phyloP scores from a whole-genome alignment of 1,140 invertebrate genomes.

The Druon quercuslanigerum region DNA sequence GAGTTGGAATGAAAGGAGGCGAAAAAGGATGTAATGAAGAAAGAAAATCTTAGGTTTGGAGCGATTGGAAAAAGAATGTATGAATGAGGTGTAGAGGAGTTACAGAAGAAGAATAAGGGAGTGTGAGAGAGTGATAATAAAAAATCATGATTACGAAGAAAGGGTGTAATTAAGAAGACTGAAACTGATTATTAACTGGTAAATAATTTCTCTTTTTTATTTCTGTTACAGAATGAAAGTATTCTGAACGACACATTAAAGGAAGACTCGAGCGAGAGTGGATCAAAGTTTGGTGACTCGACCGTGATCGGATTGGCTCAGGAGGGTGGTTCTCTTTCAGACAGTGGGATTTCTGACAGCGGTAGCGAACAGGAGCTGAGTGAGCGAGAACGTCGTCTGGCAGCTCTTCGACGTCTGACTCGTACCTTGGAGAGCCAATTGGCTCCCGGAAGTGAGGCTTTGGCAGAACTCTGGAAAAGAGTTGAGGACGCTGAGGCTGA shows the following conservation, averaged over 20 bases:
- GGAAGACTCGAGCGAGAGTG: constrained; percentile 44
- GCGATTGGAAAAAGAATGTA: too few relatives aligned
- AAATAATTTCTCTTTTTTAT: constrained; percentile 31
- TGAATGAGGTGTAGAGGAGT: too few relatives aligned
- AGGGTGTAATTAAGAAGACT: too few relatives aligned
- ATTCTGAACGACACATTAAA: constrained; percentile 48
- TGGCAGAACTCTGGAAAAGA: constrained; percentile 77
- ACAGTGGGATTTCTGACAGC: constrained; percentile 86
- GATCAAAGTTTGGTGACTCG: constrained; percentile 58
- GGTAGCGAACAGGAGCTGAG: constrained; percentile 85
- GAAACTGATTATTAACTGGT: not conserved
- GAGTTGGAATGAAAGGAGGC: too few relatives aligned
- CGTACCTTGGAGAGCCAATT: constrained; percentile 81
- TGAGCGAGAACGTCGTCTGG: constrained; percentile 83
- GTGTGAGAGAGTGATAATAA: too few relatives aligned
- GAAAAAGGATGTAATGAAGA: too few relatives aligned
- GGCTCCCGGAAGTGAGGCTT: constrained; percentile 80
- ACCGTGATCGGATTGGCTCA: constrained; percentile 52
- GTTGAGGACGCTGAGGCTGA: constrained; percentile 88
- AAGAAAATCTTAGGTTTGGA: too few relatives aligned
- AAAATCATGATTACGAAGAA: too few relatives aligned
- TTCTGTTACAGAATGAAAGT: constrained; percentile 61
- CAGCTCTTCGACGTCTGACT: constrained; percentile 80
- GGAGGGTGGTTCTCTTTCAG: constrained; percentile 81
- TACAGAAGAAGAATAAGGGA: too few relatives aligned